These are phyloP conservation scores for Caenorhabditis wallacei DNA, from an alignment of 2,888 invertebrate species.

Conservation along the genomic window DNA sequence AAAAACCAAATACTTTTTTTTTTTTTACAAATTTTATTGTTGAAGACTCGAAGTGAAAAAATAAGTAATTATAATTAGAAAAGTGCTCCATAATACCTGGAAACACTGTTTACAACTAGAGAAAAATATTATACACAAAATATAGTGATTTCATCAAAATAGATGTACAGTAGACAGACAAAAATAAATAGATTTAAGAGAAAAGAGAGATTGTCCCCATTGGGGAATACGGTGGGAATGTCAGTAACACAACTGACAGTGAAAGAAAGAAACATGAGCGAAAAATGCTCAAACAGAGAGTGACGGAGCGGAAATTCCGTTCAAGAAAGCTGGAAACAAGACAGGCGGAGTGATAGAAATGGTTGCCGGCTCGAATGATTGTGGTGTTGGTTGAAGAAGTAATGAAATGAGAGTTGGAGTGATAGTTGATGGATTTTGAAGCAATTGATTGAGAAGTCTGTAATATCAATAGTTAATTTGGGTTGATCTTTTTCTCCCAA, in stretches of 20 bases:
- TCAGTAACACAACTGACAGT: slow-evolving; percentile 47
- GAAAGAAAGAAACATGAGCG: slow-evolving; percentile 35
- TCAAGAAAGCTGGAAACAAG: slow-evolving; percentile 34
- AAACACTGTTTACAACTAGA: slow-evolving; percentile 10
- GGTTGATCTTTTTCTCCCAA: not conserved
- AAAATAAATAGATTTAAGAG: not conserved
- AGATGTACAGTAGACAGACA: slow-evolving; percentile 36
- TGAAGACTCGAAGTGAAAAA: no score
- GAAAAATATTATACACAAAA: not conserved
- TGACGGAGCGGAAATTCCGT: slow-evolving; percentile 28
- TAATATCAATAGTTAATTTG: not conserved
- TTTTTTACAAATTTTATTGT: not conserved
- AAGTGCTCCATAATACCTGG: slow-evolving; percentile 50
- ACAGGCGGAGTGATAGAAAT: slow-evolving; percentile 27
- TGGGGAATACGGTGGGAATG: slow-evolving; percentile 67
- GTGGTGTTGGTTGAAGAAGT: slow-evolving; percentile 24
- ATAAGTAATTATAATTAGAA: not conserved
- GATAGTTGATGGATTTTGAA: slow-evolving; percentile 8
- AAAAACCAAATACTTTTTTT: no score
- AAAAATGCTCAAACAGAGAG: slow-evolving; percentile 43
- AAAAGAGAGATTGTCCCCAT: slow-evolving; percentile 60
- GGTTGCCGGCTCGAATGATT: slow-evolving; percentile 13
- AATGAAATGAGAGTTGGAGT: slow-evolving; percentile 22
- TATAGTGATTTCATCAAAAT: slow-evolving; percentile 39
- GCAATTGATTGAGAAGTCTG: slow-evolving; percentile 45